phyloP scores from a whole-genome alignment of 2,113 vertebrate species.

The Stegastes partitus region DNA sequence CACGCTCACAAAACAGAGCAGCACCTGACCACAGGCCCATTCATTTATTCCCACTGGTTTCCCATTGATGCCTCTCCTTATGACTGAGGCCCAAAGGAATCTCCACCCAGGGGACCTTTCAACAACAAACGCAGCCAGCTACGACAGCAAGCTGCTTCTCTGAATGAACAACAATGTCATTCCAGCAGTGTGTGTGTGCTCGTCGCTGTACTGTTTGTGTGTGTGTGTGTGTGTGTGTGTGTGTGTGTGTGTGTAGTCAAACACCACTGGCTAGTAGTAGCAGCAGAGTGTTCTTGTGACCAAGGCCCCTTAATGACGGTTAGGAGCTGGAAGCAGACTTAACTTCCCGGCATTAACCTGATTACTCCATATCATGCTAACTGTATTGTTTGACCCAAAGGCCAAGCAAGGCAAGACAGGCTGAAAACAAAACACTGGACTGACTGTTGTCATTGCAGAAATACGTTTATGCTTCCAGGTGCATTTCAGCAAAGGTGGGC shows the following conservation, averaged over 20 bases:
- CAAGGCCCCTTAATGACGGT: conserved; percentile 75
- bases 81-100: conserved; percentile 83
- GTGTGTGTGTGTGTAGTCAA: conserved; percentile 59
- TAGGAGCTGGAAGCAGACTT: conserved; percentile 65
- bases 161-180: conserved; percentile 82
- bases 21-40: conserved; percentile 81
- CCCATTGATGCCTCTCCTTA: conserved; percentile 81
- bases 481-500: background rate
- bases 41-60: conserved; percentile 76
- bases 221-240: conserved; percentile 54
- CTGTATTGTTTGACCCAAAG: conserved; percentile 39
- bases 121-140: conserved; percentile 84
- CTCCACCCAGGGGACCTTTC: conserved; percentile 81
- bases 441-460: background rate
- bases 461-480: background rate
- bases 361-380: conserved; percentile 50
- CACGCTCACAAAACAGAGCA: conserved; percentile 71
- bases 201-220: conserved; percentile 46
- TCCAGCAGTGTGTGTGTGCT: conserved; percentile 71
- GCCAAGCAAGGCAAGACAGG: background rate
- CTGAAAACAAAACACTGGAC: background rate
- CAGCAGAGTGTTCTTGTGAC: conserved; percentile 77
- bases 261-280: conserved; percentile 73
- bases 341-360: conserved; percentile 31
- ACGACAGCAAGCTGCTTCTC: conserved; percentile 83